Base-by-base conservation (phyloP, 2,113 vertebrate species). In the Chunga burmeisteri region DNA sequence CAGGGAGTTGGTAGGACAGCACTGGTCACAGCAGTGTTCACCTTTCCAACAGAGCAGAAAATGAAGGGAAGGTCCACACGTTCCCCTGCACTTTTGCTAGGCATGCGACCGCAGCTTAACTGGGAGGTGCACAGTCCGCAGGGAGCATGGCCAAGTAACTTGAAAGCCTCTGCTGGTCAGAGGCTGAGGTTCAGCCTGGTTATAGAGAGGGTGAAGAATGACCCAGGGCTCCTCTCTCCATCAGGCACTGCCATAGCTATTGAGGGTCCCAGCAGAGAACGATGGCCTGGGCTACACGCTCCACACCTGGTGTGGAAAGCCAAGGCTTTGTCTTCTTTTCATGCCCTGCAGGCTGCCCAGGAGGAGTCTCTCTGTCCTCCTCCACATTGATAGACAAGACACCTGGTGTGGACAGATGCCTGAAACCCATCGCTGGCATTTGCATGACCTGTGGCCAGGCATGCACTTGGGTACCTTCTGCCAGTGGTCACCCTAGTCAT, bases 81-180 rank as follows among this genome's bases (percentile, higher is more conserved):
- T 53, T 62, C 5, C 4, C 36, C 34, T 86, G 59, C 2, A 0
- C 29, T 66, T 86, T 68, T 2, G 2, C 16, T 29, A 62, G 7
- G 32, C 4, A 0, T 2, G 4, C 0, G 0, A 66, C 18, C 2
- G 13, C 46, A 81, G 49, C 20, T 86, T 73, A 36, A 52, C 26
- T 36, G 40, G 18, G 20, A 73, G 23, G 29, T 4, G 2, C 0
- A 1, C 9, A 6, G 29, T 50, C 32, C 0, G 0, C 12, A 8
- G 4, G 30, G 2, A 1, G n/a, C 63, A 34, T 0, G 1, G n/a
- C 10, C 49, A 56, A 71, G 42, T 32, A 53, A n/a, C 16, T 23
- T 62, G 49, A 62, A 73, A 81, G 55, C 11, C 23, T 86, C 44
- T 2, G 7, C 29, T 7, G 2, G 19, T 16, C 71, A 72, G 59